Base-by-base conservation (phyloP, 2,797 vertebrate genomes). In the Coccyzus lansbergi region DNA sequence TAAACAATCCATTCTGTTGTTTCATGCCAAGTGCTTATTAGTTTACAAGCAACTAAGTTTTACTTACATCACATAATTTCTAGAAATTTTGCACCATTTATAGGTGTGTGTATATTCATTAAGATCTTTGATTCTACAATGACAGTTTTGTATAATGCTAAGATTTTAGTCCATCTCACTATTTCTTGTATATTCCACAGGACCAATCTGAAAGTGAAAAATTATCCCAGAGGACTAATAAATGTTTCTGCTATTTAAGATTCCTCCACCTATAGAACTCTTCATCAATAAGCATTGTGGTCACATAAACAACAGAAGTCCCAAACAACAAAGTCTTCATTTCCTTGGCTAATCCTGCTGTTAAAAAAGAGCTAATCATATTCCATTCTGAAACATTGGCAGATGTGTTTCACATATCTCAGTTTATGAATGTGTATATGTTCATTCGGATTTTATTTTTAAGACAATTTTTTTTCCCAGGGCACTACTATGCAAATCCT, bases 371-470 rank as follows among this genome's bases (percentile, higher is more conserved):
- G 2, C 11, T 76, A 75, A 84, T 69, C 1, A 65, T 76, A 84
- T 92, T 62, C 17, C 15, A 12, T 59, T 87, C 75, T 85, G 68
- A 77, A 70, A 24, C n/a, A 62, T 51, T 91, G 9, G 19, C 60
- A 80, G 31, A 44, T 65, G 4, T 69, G 18, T 67, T 94, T 88
- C 67, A 77, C 17, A 28, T 80, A 80, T 52, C n/a, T 83, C 44
- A 80, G 40, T 33, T 91, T 64, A 91, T 90, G 52, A 93, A 92
- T 83, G 71, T 74, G 14, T 33, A 52, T 79, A 17, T 36, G 48
- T 56, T 83, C 34, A 56, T 94, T 89, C 85, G n/a, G 40, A 70
- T 88, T 94, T 86, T 90, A 67, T 87, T 85, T 68, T 36, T 53
- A 85, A 79, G 55, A 75, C 19, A n/a, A n/a, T n/a, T 89, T 49